Evolutionary conservation across 2,888 invertebrate species (phyloP), one percentile per base, ranked within the genome.

Genomic region (Drosophila falleni): DNA sequence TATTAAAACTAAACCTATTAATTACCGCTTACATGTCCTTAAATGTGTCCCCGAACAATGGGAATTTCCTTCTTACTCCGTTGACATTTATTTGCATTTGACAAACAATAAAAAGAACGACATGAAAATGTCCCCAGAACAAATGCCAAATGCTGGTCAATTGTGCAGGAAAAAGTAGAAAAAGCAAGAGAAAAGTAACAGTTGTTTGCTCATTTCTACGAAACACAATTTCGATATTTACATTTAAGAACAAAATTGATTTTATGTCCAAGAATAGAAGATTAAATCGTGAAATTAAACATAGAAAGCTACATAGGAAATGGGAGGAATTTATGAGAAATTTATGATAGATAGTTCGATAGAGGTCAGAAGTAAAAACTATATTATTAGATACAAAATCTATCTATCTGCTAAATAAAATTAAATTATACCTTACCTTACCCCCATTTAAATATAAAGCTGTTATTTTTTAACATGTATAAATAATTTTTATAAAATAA

Each of bases 1-100:
- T n/a, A n/a, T n/a, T n/a, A n/a, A n/a, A n/a, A n/a, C n/a, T n/a
- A n/a, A n/a, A n/a, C n/a, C n/a, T n/a, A n/a, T n/a, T n/a, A n/a
- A n/a, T n/a, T n/a, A n/a, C n/a, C n/a, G n/a, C n/a, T n/a, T n/a
- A n/a, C n/a, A n/a, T 54, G 49, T 56, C 37, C 55, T 10, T 54
- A 60, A 71, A 35, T 41, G 59, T 44, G 64, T 6, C 29, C 49
- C 42, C n/a, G 26, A 23, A 41, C 59, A 65, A 53, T 58, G 49
- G 58, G 49, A 39, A 50, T 66, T 61, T 44, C 47, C 46, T 26
- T 26, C 47, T 47, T 10, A 37, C n/a, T 16, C 1, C 66, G 53
- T 35, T 16, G 47, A 11, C 78, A 78, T 58, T 54, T 78, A 78
- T 78, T 72, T 74, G 66, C 41, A 44, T 15, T 60, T 35, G 15